Conservation (phyloP, 2,113 vertebrate genomes). For the Cyanistes caeruleus region DNA sequence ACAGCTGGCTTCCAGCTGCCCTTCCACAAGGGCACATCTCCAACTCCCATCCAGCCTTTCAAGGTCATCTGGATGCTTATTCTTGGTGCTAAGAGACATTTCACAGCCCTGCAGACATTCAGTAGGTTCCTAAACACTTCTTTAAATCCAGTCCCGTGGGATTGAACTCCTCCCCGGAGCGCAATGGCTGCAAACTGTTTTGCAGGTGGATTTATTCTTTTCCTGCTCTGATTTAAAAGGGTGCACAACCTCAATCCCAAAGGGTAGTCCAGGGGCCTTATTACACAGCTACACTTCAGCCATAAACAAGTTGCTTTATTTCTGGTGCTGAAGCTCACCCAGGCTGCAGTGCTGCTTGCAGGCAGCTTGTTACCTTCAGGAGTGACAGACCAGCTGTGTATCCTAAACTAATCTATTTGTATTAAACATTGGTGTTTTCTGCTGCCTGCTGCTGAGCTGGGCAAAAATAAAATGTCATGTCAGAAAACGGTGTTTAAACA, state of each 20-base stretch:
- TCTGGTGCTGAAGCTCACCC: neutral
- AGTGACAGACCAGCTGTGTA: neutral
- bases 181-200: neutral
- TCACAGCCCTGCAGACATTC: neutral
- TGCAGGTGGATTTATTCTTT: slow-evolving; percentile 7
- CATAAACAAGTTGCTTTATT: neutral
- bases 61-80: neutral
- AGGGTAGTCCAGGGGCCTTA: neutral
- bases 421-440: neutral
- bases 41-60: neutral
- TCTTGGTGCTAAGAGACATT: neutral
- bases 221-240: slow-evolving; percentile 8
- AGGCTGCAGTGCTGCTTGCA: neutral
- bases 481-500: neutral
- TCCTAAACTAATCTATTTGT: neutral
- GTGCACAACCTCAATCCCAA: slow-evolving; percentile 19
- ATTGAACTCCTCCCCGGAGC: neutral
- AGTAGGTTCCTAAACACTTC: neutral
- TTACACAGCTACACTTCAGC: neutral
- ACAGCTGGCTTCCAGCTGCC: neutral
- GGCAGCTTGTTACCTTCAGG: neutral
- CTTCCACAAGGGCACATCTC: neutral
- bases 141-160: neutral
- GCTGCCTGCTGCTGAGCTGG: neutral
- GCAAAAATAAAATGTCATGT: neutral